A percentile compares a stretch with the other conserved stretches of the same genome.
Conservation (phyloP, 1,140 invertebrate species). For the Ceratitis capitata region DNA sequence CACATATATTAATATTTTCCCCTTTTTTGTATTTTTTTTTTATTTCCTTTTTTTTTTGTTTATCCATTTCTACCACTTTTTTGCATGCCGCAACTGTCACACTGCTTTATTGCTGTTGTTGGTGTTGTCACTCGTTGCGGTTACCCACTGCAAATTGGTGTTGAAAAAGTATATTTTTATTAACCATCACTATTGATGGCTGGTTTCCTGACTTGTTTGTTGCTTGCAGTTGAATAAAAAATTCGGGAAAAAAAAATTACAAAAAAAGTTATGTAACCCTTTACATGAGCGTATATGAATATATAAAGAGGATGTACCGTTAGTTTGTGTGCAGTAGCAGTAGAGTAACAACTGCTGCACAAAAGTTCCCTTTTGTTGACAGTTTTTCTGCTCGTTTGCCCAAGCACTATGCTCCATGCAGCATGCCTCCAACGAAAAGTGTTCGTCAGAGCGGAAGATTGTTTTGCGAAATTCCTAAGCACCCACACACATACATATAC, state of each 20-base stretch:
- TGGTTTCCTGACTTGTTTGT: not conserved
- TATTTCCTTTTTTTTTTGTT: not conserved
- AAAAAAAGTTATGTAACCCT: not conserved
- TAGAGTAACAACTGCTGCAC: not conserved
- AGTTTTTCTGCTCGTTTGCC: slow-evolving; percentile 20
- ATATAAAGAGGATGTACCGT: not conserved
- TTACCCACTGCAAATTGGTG: slow-evolving; percentile 29
- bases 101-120: no score
- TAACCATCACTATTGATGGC: slow-evolving; percentile 22
- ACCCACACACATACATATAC: no score
- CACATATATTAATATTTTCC: not conserved
- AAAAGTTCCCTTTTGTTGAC: not conserved
- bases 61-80: not conserved
- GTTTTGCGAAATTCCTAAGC: slow-evolving; percentile 1
- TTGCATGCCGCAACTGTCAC: not conserved
- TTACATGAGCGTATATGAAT: not conserved
- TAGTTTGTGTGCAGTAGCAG: not conserved
- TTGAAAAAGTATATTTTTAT: slow-evolving; percentile 13
- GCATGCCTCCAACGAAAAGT: not conserved
- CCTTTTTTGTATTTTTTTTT: not conserved
- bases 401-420: not conserved
- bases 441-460: no score
- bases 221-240: not conserved
- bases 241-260: not conserved
- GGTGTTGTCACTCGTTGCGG: slow-evolving; percentile 14